Evolutionary conservation across 2,797 vertebrate species (phyloP).

Genomic region (Gephyroberyx darwinii): DNA sequence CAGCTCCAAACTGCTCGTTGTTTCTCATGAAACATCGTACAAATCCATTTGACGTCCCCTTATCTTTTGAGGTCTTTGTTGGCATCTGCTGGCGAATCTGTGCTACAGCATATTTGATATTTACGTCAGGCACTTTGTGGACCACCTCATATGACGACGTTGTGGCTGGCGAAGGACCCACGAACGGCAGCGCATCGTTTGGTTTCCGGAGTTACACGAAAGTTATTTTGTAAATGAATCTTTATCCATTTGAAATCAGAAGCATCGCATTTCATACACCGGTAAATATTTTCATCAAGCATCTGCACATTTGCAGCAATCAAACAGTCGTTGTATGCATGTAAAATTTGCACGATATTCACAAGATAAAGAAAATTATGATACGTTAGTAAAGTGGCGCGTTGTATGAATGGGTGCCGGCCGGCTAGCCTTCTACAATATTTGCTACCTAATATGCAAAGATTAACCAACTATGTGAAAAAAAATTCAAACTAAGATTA

Average conservation of each 20-base stretch:
- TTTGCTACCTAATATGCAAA: neutral
- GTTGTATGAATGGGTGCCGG: constrained; percentile 65
- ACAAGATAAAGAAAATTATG: neutral
- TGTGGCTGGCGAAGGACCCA: constrained; percentile 55
- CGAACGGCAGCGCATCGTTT: constrained; percentile 59
- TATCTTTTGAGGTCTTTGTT: constrained; percentile 12
- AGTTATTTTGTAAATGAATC: constrained; percentile 26
- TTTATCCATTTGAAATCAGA: constrained; percentile 76
- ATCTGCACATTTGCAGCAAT: neutral
- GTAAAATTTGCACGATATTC: rapidly evolving
- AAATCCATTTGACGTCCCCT: no score
- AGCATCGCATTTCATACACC: constrained; percentile 68
- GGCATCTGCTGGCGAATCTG: constrained; percentile 23
- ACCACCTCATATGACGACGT: constrained; percentile 25
- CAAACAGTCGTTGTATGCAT: constrained; percentile 32
- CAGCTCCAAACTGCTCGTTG: no score
- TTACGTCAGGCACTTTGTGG: constrained; percentile 58
- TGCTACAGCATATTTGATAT: neutral
- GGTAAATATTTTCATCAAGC: constrained; percentile 72
- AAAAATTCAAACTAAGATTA: rapidly evolving
- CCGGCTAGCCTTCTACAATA: neutral
- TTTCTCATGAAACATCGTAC: no score
- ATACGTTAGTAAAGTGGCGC: constrained; percentile 49
- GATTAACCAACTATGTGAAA: neutral
- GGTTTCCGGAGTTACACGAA: neutral